Conservation (phyloP, 2,113 vertebrate species). For the Hemichromis elongatus region DNA sequence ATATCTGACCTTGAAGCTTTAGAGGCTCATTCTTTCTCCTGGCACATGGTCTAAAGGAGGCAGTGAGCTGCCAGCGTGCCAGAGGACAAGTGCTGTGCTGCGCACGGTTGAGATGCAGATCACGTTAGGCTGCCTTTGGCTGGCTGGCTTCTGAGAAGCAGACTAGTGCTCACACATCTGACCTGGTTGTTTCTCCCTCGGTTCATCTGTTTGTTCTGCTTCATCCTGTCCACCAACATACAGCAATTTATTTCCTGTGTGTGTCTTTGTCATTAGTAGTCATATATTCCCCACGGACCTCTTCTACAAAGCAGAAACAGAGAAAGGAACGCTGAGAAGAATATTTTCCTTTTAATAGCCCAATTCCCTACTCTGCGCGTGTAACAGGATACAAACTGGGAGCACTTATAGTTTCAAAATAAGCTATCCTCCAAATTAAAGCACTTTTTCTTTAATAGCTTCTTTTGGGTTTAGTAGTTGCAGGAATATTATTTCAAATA, state of each 20-base stretch:
- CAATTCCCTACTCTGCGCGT: not conserved
- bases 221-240: not conserved
- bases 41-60: slow-evolving; percentile 37
- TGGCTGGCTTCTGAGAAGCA: slow-evolving; percentile 51
- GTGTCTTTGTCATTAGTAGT: slow-evolving; percentile 34
- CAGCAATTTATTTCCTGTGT: slow-evolving; percentile 32
- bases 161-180: slow-evolving; percentile 46
- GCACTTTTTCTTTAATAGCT: not conserved
- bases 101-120: slow-evolving; percentile 57
- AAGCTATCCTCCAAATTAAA: not conserved
- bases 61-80: slow-evolving; percentile 41
- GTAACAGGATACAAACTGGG: not conserved
- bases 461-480: not conserved
- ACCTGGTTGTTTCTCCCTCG: slow-evolving; percentile 51
- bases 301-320: not conserved
- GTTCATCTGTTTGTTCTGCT: slow-evolving; percentile 43
- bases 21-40: slow-evolving; percentile 32
- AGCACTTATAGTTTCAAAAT: not conserved
- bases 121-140: slow-evolving; percentile 50
- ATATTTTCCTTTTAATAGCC: not conserved
- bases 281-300: not conserved
- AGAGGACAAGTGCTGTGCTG: slow-evolving; percentile 51
- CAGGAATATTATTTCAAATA: not conserved
- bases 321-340: not conserved
- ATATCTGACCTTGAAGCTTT: slow-evolving; percentile 55